A percentile compares a stretch with the other conserved stretches of the same genome.
Evolutionary conservation across 2,113 vertebrate genomes (phyloP).

Genomic region (Apaloderma vittatum): DNA sequence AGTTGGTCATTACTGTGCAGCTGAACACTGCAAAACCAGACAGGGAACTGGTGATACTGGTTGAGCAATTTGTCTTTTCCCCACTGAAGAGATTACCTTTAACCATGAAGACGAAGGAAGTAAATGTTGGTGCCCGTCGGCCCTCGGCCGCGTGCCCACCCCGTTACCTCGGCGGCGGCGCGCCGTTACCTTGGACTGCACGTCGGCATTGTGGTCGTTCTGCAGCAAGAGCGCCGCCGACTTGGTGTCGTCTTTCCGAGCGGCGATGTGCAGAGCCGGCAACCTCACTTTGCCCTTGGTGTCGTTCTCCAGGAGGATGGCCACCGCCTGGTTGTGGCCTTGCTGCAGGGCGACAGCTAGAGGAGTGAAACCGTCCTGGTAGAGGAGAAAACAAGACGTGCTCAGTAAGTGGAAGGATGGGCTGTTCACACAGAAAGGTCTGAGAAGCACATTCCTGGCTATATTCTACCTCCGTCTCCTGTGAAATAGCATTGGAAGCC

Average conservation of each 20-base stretch:
- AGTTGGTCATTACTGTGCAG: not conserved
- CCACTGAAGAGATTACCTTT: not conserved
- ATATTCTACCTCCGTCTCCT: not conserved
- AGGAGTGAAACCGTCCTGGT: conserved; percentile 96
- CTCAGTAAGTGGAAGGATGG: not conserved
- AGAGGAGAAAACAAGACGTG: not conserved
- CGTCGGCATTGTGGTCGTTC: conserved; percentile 97
- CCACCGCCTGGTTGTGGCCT: conserved; percentile 97
- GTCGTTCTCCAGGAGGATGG: conserved; percentile 94
- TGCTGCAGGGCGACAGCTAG: conserved; percentile 96
- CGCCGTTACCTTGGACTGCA: conserved; percentile 93
- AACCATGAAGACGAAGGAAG: not conserved
- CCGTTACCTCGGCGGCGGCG: not conserved
- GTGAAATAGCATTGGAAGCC: not conserved
- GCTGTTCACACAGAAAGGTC: fast-evolving
- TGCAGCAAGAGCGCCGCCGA: conserved; percentile 95
- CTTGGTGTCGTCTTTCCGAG: conserved; percentile 97
- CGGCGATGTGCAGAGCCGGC: conserved; percentile 95
- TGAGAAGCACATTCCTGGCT: fast-evolving
- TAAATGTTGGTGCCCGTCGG: not conserved
- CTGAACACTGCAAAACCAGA: not conserved
- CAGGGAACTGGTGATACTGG: not conserved
- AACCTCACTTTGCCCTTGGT: conserved; percentile 98
- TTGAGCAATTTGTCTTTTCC: not conserved
- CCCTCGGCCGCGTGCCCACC: not conserved